Percentiles rank a stretch among this genome's conserved stretches.
Evolutionary conservation across 2,888 invertebrate species (phyloP).

Genomic region (Agrotis segetum): DNA sequence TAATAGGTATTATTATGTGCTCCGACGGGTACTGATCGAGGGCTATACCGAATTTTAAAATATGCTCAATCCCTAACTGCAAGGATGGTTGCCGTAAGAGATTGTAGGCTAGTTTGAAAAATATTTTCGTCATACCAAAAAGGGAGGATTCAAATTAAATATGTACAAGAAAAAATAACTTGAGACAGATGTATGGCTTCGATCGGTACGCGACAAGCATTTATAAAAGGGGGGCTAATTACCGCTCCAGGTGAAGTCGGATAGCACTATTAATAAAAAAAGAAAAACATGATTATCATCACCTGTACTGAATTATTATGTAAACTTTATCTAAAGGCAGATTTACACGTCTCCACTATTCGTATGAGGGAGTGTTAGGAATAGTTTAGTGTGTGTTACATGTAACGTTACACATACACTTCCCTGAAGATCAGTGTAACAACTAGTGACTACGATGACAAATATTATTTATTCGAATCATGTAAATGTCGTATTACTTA

Average conservation of each 20-base stretch:
- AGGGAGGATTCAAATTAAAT: background rate
- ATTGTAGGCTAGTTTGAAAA: conserved; percentile 11
- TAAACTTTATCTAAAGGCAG: conserved; percentile 30
- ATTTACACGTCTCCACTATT: conserved; percentile 46
- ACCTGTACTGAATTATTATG: conserved; percentile 36
- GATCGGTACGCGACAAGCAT: conserved; percentile 43
- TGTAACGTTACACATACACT: background rate
- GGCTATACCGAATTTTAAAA: conserved; percentile 31
- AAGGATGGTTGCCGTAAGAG: conserved; percentile 48
- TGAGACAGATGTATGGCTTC: conserved; percentile 36
- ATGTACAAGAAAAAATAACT: conserved; percentile 1
- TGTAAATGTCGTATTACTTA: conserved; percentile 6
- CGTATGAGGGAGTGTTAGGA: conserved; percentile 8
- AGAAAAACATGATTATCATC: conserved; percentile 56
- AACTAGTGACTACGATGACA: no score
- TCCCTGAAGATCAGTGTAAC: background rate
- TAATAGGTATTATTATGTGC: conserved; percentile 41
- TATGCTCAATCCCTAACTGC: conserved; percentile 42
- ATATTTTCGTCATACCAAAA: conserved; percentile 1
- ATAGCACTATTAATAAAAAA: conserved; percentile 58
- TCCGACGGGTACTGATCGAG: conserved; percentile 36
- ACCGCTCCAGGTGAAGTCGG: conserved; percentile 62
- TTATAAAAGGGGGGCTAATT: conserved; percentile 59
- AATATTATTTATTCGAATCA: background rate
- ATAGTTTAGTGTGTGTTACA: background rate